phyloP scores from a whole-genome alignment of 30 jellyfish, hydroid and myxozoan species.

The Chironex yamaguchii region DNA sequence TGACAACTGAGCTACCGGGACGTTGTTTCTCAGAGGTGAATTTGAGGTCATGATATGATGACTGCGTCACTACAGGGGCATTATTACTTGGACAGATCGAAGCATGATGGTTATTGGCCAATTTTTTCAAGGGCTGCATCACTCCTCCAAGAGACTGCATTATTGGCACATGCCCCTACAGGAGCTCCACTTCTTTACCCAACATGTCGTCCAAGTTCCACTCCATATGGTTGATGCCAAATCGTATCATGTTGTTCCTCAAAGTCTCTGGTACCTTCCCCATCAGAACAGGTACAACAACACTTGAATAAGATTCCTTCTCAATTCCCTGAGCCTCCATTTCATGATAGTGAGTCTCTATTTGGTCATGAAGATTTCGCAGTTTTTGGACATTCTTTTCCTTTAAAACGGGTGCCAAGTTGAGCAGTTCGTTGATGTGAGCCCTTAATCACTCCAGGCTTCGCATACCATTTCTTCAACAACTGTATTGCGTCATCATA shows the following conservation, averaged over 20 bases:
- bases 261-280: conserved; percentile 16
- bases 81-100: too few relatives aligned
- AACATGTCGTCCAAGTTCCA: conserved; percentile 33
- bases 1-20: too few relatives aligned
- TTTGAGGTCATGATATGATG: too few relatives aligned
- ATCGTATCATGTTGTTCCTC: conserved; percentile 48
- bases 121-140: too few relatives aligned
- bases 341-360: conserved; percentile 31
- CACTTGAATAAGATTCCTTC: conserved; percentile 22
- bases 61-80: too few relatives aligned
- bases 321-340: conserved; percentile 55
- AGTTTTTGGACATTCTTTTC: conserved; percentile 45
- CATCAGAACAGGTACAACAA: conserved; percentile 48
- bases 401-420: conserved; percentile 39
- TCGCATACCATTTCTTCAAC: neutral
- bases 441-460: conserved; percentile 9
- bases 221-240: conserved; percentile 24
- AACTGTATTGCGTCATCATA: conserved; percentile 30
- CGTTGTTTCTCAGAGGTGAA: too few relatives aligned
- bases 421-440: conserved; percentile 30
- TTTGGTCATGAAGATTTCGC: conserved; percentile 37
- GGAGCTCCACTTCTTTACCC: neutral
- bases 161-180: neutral
- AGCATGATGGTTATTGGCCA: too few relatives aligned
- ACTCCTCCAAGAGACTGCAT: too few relatives aligned